Evolutionary conservation across 2,888 invertebrate genomes (phyloP).

Genomic region (Folsomia candida): DNA sequence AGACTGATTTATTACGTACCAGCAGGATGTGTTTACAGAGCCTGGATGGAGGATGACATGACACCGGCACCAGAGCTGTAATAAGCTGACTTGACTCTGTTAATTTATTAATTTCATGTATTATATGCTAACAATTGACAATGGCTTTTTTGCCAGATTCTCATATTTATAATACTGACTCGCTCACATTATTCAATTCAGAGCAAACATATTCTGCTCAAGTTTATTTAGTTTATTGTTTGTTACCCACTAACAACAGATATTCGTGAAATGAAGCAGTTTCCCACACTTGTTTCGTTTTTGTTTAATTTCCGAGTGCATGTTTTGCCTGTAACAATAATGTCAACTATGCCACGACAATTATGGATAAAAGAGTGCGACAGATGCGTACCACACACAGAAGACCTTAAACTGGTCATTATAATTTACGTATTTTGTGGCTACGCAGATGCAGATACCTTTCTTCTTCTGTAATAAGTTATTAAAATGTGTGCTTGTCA

Average conservation of each 20-base stretch:
- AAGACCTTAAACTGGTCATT: too few species aligned
- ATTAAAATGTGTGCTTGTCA: too few species aligned
- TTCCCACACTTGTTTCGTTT: constrained; percentile 4
- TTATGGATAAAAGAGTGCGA: not conserved
- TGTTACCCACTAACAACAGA: not conserved
- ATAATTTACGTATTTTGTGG: too few species aligned
- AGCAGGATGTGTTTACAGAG: not conserved
- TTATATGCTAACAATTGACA: constrained; percentile 8
- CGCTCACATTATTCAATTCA: not conserved
- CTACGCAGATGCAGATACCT: not conserved
- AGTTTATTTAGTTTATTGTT: not conserved
- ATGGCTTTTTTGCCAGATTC: not conserved
- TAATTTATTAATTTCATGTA: constrained; percentile 6
- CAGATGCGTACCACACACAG: not conserved
- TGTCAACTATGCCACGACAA: not conserved
- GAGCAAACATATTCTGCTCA: not conserved
- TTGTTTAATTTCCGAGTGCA: not conserved
- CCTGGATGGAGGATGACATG: not conserved
- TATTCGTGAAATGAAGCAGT: not conserved
- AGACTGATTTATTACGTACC: not conserved
- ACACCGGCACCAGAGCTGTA: not conserved
- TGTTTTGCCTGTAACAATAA: not conserved
- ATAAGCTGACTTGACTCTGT: not conserved
- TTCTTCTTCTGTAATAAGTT: too few species aligned
- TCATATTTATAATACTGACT: not conserved